Conservation (phyloP, 1,140 invertebrate genomes). For the Arion vulgaris region DNA sequence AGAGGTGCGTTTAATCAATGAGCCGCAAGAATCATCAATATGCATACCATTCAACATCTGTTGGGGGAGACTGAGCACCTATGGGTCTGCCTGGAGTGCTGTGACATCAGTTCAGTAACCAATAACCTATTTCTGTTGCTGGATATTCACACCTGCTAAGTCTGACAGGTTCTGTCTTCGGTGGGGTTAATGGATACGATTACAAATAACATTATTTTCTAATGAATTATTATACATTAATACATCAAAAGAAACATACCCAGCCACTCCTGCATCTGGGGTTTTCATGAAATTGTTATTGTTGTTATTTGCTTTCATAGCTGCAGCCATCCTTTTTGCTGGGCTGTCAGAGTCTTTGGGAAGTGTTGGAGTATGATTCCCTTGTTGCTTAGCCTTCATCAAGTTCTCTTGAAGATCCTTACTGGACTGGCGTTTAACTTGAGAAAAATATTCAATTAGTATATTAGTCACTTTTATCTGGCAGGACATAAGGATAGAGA, state of each 20-base stretch:
- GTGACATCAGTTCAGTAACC: no score
- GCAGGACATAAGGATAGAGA: background rate
- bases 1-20: no score
- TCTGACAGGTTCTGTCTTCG: no score
- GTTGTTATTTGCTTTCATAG: constrained; percentile 54
- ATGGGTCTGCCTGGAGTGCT: no score
- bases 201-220: no score
- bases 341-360: constrained; percentile 47
- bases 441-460: background rate
- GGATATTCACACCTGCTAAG: no score
- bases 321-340: constrained; percentile 34
- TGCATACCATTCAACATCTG: no score
- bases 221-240: no score
- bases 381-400: constrained; percentile 23
- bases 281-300: constrained; percentile 70
- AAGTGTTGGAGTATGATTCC: constrained; percentile 51
- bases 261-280: constrained; percentile 72
- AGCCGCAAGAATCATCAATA: no score
- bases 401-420: constrained; percentile 46
- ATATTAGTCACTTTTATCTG: background rate
- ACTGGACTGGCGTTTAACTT: constrained; percentile 51
- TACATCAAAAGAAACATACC: constrained; percentile 59
- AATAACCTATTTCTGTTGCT: no score
- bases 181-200: no score
- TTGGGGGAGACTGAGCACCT: no score